Evolutionary conservation across 2,797 vertebrate species (phyloP), one percentile per base, ranked within the genome.

Genomic region (Rhabdophis nuchalis): DNA sequence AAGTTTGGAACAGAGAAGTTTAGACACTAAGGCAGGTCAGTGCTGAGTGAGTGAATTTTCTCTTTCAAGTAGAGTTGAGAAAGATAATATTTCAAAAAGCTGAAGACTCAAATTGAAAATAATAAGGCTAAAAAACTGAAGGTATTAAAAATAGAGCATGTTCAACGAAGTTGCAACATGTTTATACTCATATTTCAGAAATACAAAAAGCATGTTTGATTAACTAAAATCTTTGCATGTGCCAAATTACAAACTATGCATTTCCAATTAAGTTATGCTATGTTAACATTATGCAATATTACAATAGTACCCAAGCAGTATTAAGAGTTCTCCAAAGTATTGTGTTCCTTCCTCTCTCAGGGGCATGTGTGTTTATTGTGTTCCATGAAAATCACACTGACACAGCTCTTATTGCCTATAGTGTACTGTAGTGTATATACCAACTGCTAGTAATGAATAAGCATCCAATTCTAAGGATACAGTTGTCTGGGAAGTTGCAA

Each of bases 361-460:
- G 29, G 32, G 36, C 85, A 29, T 54, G 64, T 14, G 29, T 8
- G 46, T 53, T 90, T 27, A 46, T 85, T 89, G 58, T 89, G 53
- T 89, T 85, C 57, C 91, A 53, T 57, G 58, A 50, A 2, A 36
- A 92, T 56, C 82, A 52, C 0, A 16, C 16, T 9, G 16, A 41
- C 10, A 1, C 72, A 82, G 85, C 4, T 92, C 11, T 52, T 23
- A 29, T 87, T 92, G 18, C 23, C 20, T 85, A 36, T 36, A n/a
- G 1, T 60, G 61, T 64, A n/a, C 4, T 64, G 29, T 5, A 18
- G 58, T n/a, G 88, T 0, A n/a, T n/a, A n/a, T n/a, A 0, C 2
- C 89, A 88, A 77, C 50, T 85, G 88, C 64, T 14, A 90, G 36
- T 90, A 88, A 61, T 91, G 90, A 41, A 72, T 14, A 7, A 7